These are phyloP conservation scores for Bufo bufo DNA, from an alignment of 2,113 vertebrate species.

Conservation along the genomic window DNA sequence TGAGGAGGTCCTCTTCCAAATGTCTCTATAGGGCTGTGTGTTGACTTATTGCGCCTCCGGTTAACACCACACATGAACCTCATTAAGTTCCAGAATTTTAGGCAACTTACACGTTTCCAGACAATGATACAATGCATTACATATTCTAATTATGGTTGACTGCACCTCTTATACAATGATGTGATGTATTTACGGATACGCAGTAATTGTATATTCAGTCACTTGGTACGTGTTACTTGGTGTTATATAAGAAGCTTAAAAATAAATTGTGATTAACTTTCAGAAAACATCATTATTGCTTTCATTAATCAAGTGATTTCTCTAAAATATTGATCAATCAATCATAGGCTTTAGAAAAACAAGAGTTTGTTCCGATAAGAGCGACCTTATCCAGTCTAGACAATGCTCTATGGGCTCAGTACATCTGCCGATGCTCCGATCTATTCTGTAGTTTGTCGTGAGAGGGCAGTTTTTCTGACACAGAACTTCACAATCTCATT, in stretches of 20 bases:
- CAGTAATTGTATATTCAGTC: conserved; percentile 27
- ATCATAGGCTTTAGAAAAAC: too few species aligned
- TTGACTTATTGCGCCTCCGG: not conserved
- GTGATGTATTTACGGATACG: conserved; percentile 6
- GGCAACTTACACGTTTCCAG: not conserved
- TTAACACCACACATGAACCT: conserved; percentile 3
- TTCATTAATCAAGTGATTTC: not conserved
- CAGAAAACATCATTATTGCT: not conserved
- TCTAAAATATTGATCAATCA: not conserved
- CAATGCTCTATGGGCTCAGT: too few species aligned
- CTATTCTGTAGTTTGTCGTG: too few species aligned
- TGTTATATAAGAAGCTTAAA: not conserved
- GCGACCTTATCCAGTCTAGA: too few species aligned
- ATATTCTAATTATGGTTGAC: conserved; percentile 12
- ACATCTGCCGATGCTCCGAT: too few species aligned
- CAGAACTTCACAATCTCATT: too few species aligned
- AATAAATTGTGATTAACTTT: not conserved
- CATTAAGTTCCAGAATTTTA: not conserved
- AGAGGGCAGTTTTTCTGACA: too few species aligned
- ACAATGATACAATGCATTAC: conserved; percentile 5
- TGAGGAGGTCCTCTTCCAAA: not conserved
- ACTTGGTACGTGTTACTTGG: not conserved
- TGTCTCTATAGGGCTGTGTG: not conserved
- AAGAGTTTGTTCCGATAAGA: too few species aligned
- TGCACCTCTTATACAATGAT: conserved; percentile 38